Evolutionary conservation across 2,888 invertebrate genomes (phyloP).

Genomic region (Cerastis rubricosa): DNA sequence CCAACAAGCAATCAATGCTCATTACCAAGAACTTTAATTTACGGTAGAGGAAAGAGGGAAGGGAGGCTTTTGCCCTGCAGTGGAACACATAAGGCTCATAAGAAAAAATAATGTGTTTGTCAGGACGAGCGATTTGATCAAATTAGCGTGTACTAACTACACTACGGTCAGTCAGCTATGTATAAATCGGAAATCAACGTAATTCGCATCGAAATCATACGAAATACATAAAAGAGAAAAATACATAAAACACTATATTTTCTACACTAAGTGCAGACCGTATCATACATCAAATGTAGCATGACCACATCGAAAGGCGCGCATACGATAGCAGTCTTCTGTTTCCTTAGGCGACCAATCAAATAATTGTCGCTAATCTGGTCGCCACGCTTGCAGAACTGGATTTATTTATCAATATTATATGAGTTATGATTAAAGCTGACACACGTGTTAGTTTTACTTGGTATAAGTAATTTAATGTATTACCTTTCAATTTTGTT

Average conservation of each 20-base stretch:
- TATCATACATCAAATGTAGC: conserved; percentile 43
- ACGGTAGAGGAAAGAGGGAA: too few species aligned
- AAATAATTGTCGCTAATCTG: conserved; percentile 73
- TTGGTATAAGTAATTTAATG: neutral
- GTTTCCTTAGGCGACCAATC: conserved; percentile 78
- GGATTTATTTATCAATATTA: conserved; percentile 63
- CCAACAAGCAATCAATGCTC: too few species aligned
- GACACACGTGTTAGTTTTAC: conserved; percentile 33
- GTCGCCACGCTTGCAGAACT: conserved; percentile 57
- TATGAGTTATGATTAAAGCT: conserved; percentile 59
- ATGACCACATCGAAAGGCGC: conserved; percentile 40
- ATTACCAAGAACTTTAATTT: too few species aligned
- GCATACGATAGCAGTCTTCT: conserved; percentile 66
- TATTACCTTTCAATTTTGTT: neutral
- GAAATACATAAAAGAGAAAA: too few species aligned
- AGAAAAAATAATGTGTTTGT: too few species aligned
- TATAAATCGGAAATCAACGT: neutral
- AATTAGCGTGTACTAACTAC: neutral
- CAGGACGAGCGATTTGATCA: neutral
- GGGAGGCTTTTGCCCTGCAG: too few species aligned
- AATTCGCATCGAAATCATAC: neutral
- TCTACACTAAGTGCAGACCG: conserved; percentile 13
- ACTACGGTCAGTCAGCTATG: neutral
- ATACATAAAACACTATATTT: neutral
- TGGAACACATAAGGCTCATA: too few species aligned